Percentiles rank a stretch among this genome's conserved stretches.
phyloP scores from a whole-genome alignment of 2,113 vertebrate species.

The Ciconia maguari region DNA sequence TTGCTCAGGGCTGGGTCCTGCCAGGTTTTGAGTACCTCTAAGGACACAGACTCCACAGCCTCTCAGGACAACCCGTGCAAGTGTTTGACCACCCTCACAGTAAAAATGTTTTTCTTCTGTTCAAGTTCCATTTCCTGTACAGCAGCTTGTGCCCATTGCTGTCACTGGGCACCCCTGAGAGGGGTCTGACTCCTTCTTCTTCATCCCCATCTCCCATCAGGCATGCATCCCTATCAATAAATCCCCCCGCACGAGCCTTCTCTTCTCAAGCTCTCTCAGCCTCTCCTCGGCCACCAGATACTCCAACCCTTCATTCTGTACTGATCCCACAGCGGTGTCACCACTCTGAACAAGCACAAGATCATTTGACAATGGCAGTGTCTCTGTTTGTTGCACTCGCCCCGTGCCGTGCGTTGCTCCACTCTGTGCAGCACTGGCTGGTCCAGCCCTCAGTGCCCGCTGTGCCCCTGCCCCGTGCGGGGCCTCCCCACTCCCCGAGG shows the following conservation, averaged over 20 bases:
- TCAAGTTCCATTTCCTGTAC: neutral
- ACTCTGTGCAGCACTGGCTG: accelerated
- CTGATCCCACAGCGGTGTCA: neutral
- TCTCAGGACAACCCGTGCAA: neutral
- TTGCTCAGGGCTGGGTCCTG: neutral
- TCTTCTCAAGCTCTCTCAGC: neutral
- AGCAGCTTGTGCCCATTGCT: neutral
- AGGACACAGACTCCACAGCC: neutral
- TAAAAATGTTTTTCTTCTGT: neutral
- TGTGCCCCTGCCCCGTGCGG: neutral
- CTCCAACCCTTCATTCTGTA: neutral
- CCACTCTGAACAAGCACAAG: neutral
- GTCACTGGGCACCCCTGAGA: neutral
- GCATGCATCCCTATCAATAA: neutral
- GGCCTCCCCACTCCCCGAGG: neutral
- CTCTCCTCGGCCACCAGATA: neutral
- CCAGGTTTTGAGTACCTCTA: neutral
- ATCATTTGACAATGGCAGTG: neutral
- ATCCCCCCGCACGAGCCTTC: neutral
- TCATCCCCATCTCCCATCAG: neutral
- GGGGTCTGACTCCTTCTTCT: neutral
- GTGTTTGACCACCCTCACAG: too few species aligned
- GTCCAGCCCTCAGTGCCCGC: neutral
- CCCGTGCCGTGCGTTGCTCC: accelerated
- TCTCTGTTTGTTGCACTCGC: neutral